A percentile compares a stretch with the other conserved stretches of the same genome.
These are phyloP conservation scores for Palloptera scutellata DNA, from an alignment of 2,888 invertebrate genomes.

Conservation along the genomic window DNA sequence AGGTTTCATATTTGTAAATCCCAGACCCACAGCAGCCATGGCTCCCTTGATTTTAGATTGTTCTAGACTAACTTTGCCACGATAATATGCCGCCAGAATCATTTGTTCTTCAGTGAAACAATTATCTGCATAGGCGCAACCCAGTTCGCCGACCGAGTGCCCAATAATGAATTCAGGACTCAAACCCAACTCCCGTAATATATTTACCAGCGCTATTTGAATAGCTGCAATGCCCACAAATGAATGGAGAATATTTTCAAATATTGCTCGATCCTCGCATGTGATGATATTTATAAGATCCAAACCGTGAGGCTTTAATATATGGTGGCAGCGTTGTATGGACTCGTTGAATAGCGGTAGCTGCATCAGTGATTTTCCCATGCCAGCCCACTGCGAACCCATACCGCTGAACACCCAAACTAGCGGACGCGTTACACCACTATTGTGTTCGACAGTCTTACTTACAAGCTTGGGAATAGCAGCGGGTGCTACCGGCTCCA, in stretches of 20 bases:
- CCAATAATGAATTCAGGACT: conserved; percentile 79
- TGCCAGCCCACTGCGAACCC: conserved; percentile 86
- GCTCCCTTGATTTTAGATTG: conserved; percentile 75
- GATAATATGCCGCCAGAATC: conserved; percentile 83
- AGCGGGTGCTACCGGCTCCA: conserved; percentile 47
- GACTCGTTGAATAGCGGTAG: conserved; percentile 77
- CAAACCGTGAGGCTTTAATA: conserved; percentile 69
- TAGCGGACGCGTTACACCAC: conserved; percentile 72
- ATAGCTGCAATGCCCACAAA: conserved; percentile 77
- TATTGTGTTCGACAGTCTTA: conserved; percentile 69
- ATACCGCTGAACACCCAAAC: conserved; percentile 92
- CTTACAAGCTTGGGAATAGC: conserved; percentile 55
- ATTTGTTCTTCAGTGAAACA: conserved; percentile 86
- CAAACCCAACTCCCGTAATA: conserved; percentile 70
- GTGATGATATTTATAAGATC: conserved; percentile 72
- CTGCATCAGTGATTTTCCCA: conserved; percentile 79
- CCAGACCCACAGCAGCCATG: conserved; percentile 88
- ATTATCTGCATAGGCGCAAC: conserved; percentile 93
- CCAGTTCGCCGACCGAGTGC: conserved; percentile 92
- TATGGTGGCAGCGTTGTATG: conserved; percentile 69
- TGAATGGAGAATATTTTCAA: conserved; percentile 72
- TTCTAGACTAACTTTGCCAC: conserved; percentile 79
- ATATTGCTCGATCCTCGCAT: conserved; percentile 68
- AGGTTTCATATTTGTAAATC: conserved; percentile 66
- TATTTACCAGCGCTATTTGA: conserved; percentile 71